Percentiles rank a stretch among this genome's conserved stretches.
These are phyloP conservation scores for Phalera bucephala DNA, from an alignment of 2,888 invertebrate genomes.

Conservation along the genomic window DNA sequence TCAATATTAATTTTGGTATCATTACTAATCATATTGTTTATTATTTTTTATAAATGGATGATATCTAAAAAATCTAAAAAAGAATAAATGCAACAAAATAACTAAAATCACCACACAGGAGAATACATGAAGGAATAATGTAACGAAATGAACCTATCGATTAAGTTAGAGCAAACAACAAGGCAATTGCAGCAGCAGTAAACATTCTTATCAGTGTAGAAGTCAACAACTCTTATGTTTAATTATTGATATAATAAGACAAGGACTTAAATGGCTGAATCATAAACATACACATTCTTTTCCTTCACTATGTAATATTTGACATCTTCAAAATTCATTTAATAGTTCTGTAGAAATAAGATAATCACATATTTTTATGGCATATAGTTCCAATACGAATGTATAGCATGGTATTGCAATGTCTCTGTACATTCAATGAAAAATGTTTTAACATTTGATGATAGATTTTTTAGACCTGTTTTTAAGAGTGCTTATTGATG, in stretches of 20 bases:
- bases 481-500: too few relatives aligned
- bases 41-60: too few relatives aligned
- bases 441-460: too few relatives aligned
- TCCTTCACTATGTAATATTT: too few relatives aligned
- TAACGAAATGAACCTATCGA: slow-evolving; percentile 32
- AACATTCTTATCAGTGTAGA: slow-evolving; percentile 62
- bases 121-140: slow-evolving; percentile 16
- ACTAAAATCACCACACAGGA: slow-evolving; percentile 8
- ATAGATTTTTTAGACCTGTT: too few relatives aligned
- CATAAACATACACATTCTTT: not conserved
- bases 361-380: too few relatives aligned
- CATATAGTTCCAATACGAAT: too few relatives aligned
- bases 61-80: slow-evolving; percentile 2
- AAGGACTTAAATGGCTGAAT: slow-evolving; percentile 16
- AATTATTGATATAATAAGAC: slow-evolving; percentile 43
- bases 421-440: too few relatives aligned
- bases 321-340: too few relatives aligned
- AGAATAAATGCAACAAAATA: too few relatives aligned
- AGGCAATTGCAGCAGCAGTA: slow-evolving; percentile 41
- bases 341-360: too few relatives aligned
- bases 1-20: slow-evolving; percentile 20
- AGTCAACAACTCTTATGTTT: slow-evolving; percentile 58
- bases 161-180: slow-evolving; percentile 28
- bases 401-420: too few relatives aligned
- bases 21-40: slow-evolving; percentile 22